Base-by-base conservation (phyloP, 1,140 invertebrate species). In the Gonioctena quinquepunctata region DNA sequence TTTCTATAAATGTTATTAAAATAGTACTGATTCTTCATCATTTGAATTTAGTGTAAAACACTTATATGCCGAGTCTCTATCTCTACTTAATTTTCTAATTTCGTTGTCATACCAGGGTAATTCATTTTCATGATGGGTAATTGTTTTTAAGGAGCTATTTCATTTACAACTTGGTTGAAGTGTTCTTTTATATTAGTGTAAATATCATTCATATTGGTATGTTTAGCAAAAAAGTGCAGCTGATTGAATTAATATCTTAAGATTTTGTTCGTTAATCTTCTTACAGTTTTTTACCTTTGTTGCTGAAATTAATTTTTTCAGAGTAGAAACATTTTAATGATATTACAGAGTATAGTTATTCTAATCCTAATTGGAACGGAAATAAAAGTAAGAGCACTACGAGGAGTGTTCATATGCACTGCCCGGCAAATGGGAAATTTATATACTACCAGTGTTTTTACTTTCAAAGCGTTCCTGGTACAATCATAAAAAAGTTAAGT, bases 51-150 rank as follows among this genome's bases (percentile, higher is more conserved):
- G 21, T 59, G 7, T 59, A 59, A 59, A 59, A 25, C 25, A 25
- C 25, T 59, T 59, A 59, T 59, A 59, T 59, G 56, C 56, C n/a
- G 8, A n/a, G 25, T 59, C 56, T 26, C 56, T 59, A 16, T 22
- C 56, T 26, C 56, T 59, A 59, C 56, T 59, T 59, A 25, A 11
- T 25, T 27, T 22, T 59, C 56, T 59, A 11, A 59, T 16, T 59
- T 59, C 56, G 21, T 59, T 27, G 25, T 59, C 56, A 23, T 59
- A 59, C 56, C 56, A 59, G 25, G 56, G 56, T 59, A 59, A 59
- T 59, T 59, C 56, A 59, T 59, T 59, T 59, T 22, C 21, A 59
- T 59, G 16, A 27, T 27, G 21, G 13, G n/a, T 59, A 59, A 59
- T 27, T 25, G 21, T 59, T 59, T 59, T 59, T 26, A 59, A 25